Evolutionary conservation across 2,797 vertebrate genomes (phyloP), one percentile per base, ranked within the genome.

Genomic region (Pempheris klunzingeri): DNA sequence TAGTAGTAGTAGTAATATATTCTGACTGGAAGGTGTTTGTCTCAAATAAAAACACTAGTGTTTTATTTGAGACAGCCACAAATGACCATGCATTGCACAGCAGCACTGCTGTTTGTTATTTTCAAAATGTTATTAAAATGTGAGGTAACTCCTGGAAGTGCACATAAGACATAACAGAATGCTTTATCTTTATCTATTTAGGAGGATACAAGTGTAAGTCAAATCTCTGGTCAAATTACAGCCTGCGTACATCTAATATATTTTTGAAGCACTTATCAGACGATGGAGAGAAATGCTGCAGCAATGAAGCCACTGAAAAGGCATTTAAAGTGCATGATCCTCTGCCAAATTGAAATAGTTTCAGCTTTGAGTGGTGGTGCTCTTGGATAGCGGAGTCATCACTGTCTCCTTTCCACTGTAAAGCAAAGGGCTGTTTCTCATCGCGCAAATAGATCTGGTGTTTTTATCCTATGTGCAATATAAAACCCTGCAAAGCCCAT

Each of bases 261-360:
- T 46, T 82, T 75, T 43, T 44, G 13, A 58, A 69, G 65, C 52
- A 70, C 68, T 72, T 47, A 39, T 36, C 36, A 68, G 44, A 52
- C 2, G 5, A 44, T 41, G 49, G 22, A 38, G 44, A 43, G 57
- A 59, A 76, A 58, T 63, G 68, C 36, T 32, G 24, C n/a, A 49
- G 68, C n/a, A 53, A 47, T 18, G 10, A 50, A 24, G 26, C 20
- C 34, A 39, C 28, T 57, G 26, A 68, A 76, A 62, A 80, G 20
- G 2, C n/a, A 17, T 50, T 63, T 62, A 12, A 75, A 69, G 32
- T 47, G 54, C 34, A 30, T 46, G 32, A 53, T 52, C 34, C 18
- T 72, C 15, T 18, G 22, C 28, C 46, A n/a, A 68, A 84, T 18
- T 64, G 20, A 74, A 65, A 76, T 74, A n/a, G 63, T 82, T 76